Conservation (phyloP, 2,797 vertebrate genomes). For the Sebastiscus albofasciatus region DNA sequence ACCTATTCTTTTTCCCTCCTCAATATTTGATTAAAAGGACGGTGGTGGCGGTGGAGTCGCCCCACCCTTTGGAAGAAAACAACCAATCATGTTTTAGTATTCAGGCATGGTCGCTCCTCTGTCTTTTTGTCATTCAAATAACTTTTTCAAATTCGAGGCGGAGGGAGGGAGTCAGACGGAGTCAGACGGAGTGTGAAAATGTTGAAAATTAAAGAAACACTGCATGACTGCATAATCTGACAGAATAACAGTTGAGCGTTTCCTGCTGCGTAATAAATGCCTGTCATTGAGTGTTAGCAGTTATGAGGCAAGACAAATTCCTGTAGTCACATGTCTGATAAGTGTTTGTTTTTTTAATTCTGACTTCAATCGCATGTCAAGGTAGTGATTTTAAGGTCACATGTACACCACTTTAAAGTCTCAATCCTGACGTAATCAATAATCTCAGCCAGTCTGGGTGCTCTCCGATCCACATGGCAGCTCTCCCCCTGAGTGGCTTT, state of each 20-base stretch:
- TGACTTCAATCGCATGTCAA: not conserved
- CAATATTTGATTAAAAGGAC: conserved; percentile 75
- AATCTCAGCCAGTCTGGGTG: conserved; percentile 3
- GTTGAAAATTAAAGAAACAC: conserved; percentile 22
- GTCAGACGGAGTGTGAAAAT: not conserved
- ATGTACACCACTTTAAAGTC: not conserved
- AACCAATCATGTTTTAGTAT: not conserved
- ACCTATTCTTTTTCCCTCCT: conserved; percentile 73
- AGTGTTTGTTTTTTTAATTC: not conserved
- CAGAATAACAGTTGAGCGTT: not conserved
- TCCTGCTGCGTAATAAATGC: conserved; percentile 13
- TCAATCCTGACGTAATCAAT: conserved; percentile 22
- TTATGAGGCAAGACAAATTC: not conserved
- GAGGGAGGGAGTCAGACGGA: not conserved
- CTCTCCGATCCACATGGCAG: conserved; percentile 17
- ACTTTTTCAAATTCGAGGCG: not conserved
- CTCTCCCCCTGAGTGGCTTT: conserved; percentile 17
- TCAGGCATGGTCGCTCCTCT: not conserved
- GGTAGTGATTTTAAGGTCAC: not conserved
- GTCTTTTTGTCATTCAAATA: not conserved
- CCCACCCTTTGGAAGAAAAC: not conserved
- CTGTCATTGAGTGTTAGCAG: not conserved
- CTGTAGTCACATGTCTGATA: not conserved
- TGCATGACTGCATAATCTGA: conserved; percentile 19
- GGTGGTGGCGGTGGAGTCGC: not conserved